Evolutionary conservation across 2,797 vertebrate species (phyloP), one percentile per base, ranked within the genome.

Genomic region (Petrocephalus schoutedeni): DNA sequence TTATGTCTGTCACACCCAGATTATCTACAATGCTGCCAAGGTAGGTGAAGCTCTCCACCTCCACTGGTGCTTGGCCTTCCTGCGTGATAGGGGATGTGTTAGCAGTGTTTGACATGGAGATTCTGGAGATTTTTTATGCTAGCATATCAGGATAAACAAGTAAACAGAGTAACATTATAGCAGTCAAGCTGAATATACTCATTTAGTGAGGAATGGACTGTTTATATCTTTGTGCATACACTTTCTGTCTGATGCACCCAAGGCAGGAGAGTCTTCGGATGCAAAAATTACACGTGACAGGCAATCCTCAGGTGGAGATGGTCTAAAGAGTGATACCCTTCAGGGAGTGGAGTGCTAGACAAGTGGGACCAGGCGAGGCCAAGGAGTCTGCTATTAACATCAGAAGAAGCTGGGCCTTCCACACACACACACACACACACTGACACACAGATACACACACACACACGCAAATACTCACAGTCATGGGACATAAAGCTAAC

Each of bases 1-100:
- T 89, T 54, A n/a, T 12, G 36, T 87, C 71, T 87, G 61, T 80
- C 16, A 86, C 41, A 32, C 56, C 89, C 28, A 67, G 16, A 10
- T 23, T 57, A 45, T 86, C 28, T 23, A 74, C 51, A 49, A 64
- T 45, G 53, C 80, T 86, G 67, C 28, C n/a, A 54, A 85, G 86
- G n/a, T 51, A 87, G 51, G 58, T 87, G 86, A 85, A 71, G 86
- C 21, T 49, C 23, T 74, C 74, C 58, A 61, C 71, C 58, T 74
- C 77, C 54, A 85, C 80, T 51, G 64, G 64, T 7, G 51, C 21
- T 32, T 83, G 14, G 19, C 21, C 41, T 49, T 89, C 56, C 53
- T 64, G n/a, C n/a, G 56, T 87, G 51, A 87, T 54, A 23, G 86
- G 64, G 9, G 41, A 71, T 45, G 5, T 32, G 86, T 67, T 87